Evolutionary conservation across 2,113 vertebrate genomes (phyloP).

Genomic region (Butorides virescens): DNA sequence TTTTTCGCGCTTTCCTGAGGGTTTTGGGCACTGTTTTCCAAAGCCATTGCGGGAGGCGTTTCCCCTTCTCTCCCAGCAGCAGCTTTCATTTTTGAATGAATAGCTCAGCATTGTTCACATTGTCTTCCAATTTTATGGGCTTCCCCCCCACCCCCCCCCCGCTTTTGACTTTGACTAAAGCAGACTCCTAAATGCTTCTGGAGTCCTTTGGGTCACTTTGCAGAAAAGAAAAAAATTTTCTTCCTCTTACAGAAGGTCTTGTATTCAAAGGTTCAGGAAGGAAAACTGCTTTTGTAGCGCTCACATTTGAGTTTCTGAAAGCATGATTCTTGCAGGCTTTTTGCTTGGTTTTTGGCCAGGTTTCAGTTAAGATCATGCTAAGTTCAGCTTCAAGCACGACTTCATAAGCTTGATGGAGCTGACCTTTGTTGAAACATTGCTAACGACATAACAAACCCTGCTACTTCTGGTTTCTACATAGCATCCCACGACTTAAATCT

Average conservation of each 20-base stretch:
- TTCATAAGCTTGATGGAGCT: not conserved
- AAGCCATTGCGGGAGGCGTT: constrained; percentile 13
- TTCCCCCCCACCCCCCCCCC: too few species aligned
- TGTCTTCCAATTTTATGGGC: not conserved
- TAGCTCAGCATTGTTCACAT: constrained; percentile 23
- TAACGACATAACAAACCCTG: not conserved
- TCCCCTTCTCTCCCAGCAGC: not conserved
- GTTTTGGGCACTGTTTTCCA: not conserved
- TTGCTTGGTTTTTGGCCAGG: not conserved
- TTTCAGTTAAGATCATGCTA: not conserved
- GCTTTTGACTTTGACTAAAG: not conserved
- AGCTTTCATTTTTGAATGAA: constrained; percentile 36
- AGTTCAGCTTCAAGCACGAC: not conserved
- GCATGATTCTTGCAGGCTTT: fast-evolving
- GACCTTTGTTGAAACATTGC: not conserved
- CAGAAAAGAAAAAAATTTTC: constrained; percentile 13
- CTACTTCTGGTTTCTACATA: not conserved
- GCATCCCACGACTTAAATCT: not conserved
- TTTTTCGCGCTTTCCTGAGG: not conserved
- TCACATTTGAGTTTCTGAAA: not conserved
- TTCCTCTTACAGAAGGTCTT: not conserved
- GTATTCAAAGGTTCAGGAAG: not conserved
- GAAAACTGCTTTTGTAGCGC: not conserved
- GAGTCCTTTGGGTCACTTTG: not conserved
- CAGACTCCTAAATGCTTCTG: not conserved